Evolutionary conservation across 2,888 invertebrate species (phyloP).

Genomic region (Dinocampus coccinellae): DNA sequence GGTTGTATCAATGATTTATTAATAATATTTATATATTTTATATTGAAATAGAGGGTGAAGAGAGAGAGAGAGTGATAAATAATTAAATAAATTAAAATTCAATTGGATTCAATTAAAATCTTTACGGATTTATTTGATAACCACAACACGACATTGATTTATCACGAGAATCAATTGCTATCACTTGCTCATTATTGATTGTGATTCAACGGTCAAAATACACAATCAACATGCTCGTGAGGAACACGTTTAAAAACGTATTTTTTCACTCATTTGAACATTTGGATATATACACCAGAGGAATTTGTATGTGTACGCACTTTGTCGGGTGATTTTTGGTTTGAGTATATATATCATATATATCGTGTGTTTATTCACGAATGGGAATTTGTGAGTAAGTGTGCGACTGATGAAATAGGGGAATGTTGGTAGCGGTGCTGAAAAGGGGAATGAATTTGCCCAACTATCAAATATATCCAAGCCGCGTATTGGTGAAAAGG

Average conservation of each 20-base stretch:
- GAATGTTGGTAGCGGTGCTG: background rate
- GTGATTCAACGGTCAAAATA: constrained; percentile 57
- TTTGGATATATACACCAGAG: background rate
- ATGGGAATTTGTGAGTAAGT: constrained; percentile 10
- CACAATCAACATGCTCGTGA: constrained; percentile 55
- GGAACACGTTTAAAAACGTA: constrained; percentile 57
- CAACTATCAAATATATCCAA: constrained; percentile 58
- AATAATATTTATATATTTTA: no score
- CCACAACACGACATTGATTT: constrained; percentile 16
- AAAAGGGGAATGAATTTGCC: constrained; percentile 49
- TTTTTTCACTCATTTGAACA: constrained; percentile 9
- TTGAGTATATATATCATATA: background rate
- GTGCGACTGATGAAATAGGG: background rate
- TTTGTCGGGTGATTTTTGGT: constrained; percentile 11
- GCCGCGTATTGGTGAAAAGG: constrained; percentile 58
- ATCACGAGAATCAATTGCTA: constrained; percentile 38
- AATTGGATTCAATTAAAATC: constrained; percentile 12
- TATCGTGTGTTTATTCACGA: constrained; percentile 6
- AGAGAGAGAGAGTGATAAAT: background rate
- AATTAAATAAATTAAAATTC: constrained; percentile 16
- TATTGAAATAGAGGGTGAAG: no score
- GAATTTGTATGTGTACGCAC: background rate
- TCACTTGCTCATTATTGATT: constrained; percentile 58
- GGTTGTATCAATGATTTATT: no score
- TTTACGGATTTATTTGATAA: constrained; percentile 9